These are phyloP conservation scores for Siniperca undulata DNA, from an alignment of 2,797 vertebrate genomes.

Conservation along the genomic window DNA sequence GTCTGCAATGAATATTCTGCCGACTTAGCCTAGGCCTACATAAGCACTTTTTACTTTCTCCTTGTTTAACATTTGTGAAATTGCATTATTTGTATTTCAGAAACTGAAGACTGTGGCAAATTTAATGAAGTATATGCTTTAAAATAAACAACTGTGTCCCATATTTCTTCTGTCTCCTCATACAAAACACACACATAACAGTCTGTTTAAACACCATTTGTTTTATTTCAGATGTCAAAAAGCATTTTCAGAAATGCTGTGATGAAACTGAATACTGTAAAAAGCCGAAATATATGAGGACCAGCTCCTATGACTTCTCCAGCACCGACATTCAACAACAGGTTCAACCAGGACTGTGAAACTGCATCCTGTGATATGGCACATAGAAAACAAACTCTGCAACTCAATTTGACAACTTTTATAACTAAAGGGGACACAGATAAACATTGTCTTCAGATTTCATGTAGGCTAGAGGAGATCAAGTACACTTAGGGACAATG, in stretches of 20 bases:
- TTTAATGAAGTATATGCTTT: constrained; percentile 62
- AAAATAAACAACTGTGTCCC: constrained; percentile 41
- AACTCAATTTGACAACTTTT: constrained; percentile 15
- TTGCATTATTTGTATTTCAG: constrained; percentile 39
- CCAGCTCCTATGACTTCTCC: constrained; percentile 62
- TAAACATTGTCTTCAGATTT: not conserved
- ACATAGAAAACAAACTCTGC: constrained; percentile 54
- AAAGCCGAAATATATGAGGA: constrained; percentile 71
- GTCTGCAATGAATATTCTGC: not conserved
- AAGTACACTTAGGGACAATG: constrained; percentile 5
- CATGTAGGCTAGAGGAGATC: not conserved
- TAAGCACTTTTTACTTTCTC: constrained; percentile 53
- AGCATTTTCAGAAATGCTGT: constrained; percentile 72
- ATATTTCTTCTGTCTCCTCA: constrained; percentile 15
- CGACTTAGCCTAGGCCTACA: not conserved
- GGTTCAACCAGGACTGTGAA: constrained; percentile 45
- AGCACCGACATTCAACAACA: constrained; percentile 45
- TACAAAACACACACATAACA: not conserved
- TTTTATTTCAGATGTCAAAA: constrained; percentile 80
- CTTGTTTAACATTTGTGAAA: constrained; percentile 38
- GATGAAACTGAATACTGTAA: constrained; percentile 73
- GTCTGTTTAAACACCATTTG: constrained; percentile 53
- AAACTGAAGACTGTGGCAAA: constrained; percentile 27
- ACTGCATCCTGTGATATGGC: constrained; percentile 70
- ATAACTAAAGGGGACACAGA: constrained; percentile 8